A percentile compares a stretch with the other conserved stretches of the same genome.
Conservation (phyloP, 2,797 vertebrate genomes). For the Spondyliosoma cantharus region DNA sequence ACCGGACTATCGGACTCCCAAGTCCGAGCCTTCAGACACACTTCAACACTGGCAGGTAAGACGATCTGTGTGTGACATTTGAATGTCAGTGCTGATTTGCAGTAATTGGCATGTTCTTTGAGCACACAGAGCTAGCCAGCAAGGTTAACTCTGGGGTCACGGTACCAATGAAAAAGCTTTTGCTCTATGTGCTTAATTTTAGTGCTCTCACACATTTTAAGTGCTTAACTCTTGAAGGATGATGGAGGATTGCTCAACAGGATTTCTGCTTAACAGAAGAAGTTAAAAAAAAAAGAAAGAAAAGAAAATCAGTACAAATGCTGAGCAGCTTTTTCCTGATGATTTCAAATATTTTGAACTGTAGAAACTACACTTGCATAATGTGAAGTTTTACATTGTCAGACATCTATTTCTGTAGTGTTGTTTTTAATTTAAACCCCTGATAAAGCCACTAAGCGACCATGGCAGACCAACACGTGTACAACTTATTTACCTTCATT, state of each 20-base stretch:
- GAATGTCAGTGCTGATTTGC: slow-evolving; percentile 22
- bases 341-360: neutral
- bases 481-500: slow-evolving; percentile 3
- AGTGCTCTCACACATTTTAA: neutral
- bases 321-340: neutral
- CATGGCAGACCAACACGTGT: neutral
- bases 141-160: neutral
- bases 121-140: neutral
- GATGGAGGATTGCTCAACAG: too few relatives aligned
- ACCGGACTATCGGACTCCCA: slow-evolving; percentile 98
- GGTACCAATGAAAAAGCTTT: neutral
- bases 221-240: neutral
- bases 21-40: slow-evolving; percentile 99
- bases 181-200: neutral
- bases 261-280: neutral
- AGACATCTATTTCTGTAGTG: neutral
- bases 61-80: slow-evolving; percentile 12
- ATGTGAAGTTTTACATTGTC: neutral
- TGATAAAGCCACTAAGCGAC: neutral
- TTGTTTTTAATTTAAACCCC: neutral
- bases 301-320: too few relatives aligned
- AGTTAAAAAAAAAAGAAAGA: neutral
- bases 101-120: neutral
- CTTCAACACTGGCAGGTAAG: slow-evolving; percentile 97
- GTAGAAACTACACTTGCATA: neutral